Percentiles rank a stretch among this genome's conserved stretches.
These are phyloP conservation scores for Nothocercus nigrocapillus DNA, from an alignment of 2,113 vertebrate species.

Conservation along the genomic window DNA sequence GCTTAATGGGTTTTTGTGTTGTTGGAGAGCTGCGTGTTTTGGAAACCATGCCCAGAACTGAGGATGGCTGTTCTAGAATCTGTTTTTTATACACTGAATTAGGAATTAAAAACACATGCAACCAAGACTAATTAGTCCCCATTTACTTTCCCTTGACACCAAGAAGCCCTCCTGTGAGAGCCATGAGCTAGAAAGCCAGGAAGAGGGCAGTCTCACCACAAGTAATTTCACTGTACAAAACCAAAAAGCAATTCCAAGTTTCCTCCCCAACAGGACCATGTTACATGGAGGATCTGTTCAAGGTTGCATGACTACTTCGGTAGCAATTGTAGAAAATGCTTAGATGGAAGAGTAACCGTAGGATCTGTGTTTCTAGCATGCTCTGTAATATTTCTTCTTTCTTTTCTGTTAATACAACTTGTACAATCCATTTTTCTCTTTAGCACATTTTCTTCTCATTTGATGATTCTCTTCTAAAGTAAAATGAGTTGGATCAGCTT, in stretches of 20 bases:
- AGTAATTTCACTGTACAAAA: slow-evolving; percentile 1
- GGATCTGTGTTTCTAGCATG: background rate
- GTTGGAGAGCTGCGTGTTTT: background rate
- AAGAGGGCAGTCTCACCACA: slow-evolving; percentile 7
- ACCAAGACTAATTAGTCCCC: background rate
- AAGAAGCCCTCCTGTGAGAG: background rate
- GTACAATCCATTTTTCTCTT: background rate
- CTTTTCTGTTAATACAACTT: background rate
- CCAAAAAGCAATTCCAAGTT: slow-evolving; percentile 2
- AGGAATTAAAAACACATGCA: background rate
- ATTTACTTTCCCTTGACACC: slow-evolving; percentile 5
- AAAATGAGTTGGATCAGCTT: slow-evolving; percentile 32
- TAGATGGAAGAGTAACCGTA: background rate
- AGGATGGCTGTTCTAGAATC: background rate
- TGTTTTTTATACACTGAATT: background rate
- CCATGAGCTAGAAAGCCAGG: background rate
- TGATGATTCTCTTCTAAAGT: background rate
- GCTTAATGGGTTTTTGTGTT: background rate
- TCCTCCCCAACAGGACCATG: background rate
- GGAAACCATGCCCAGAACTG: background rate
- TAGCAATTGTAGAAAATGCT: background rate
- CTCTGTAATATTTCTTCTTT: background rate
- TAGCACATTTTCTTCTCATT: background rate
- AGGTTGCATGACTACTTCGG: background rate
- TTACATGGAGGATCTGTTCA: background rate